phyloP scores from a whole-genome alignment of 2,797 vertebrate species.

The Mormyrus proboscirostris region DNA sequence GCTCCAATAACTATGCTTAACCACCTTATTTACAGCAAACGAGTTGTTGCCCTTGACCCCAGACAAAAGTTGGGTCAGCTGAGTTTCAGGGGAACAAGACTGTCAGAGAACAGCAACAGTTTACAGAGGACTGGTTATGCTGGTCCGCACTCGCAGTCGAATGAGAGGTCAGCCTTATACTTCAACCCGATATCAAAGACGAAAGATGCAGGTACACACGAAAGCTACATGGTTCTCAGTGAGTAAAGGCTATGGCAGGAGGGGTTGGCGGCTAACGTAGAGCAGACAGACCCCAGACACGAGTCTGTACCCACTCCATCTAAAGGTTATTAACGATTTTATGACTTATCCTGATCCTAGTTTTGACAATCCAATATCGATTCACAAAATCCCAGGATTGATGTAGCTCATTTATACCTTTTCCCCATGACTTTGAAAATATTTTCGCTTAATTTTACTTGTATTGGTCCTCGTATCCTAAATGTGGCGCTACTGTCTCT shows the following conservation, averaged over 20 bases:
- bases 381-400: neutral
- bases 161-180: neutral
- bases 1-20: neutral
- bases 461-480: neutral
- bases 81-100: neutral
- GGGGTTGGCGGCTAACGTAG: neutral
- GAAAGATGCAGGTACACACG: neutral
- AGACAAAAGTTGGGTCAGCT: neutral
- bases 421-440: neutral
- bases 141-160: neutral
- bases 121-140: neutral
- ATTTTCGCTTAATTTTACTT: neutral
- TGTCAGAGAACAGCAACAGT: neutral
- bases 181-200: neutral
- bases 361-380: neutral
- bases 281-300: neutral
- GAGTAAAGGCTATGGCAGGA: neutral
- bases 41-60: neutral
- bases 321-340: neutral
- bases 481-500: neutral
- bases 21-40: neutral
- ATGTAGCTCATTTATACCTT: neutral
- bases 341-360: neutral
- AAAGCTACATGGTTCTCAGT: neutral
- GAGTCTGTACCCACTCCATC: neutral